These are phyloP conservation scores for Drosophila yakuba DNA, from an alignment of 1,140 invertebrate genomes.

Conservation along the genomic window DNA sequence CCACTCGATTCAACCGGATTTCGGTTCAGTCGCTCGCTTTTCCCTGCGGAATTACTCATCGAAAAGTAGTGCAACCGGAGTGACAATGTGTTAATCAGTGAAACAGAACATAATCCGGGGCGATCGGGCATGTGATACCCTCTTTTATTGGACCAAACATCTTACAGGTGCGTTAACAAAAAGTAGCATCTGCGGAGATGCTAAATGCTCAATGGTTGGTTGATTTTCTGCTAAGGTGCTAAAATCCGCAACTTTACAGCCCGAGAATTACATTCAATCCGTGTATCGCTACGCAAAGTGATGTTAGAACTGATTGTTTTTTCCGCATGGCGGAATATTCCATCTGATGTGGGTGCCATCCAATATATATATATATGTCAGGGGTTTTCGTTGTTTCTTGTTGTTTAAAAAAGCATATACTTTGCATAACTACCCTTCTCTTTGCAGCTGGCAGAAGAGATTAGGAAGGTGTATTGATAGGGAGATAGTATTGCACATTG, in stretches of 20 bases:
- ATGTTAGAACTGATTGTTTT: slow-evolving; percentile 29
- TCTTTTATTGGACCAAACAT: slow-evolving; percentile 31
- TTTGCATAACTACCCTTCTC: neutral
- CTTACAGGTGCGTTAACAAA: slow-evolving; percentile 67
- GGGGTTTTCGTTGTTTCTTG: neutral
- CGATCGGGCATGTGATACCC: slow-evolving; percentile 65
- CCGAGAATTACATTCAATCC: slow-evolving; percentile 36
- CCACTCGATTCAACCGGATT: slow-evolving; percentile 27
- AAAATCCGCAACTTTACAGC: slow-evolving; percentile 44
- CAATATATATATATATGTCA: slow-evolving; percentile 9
- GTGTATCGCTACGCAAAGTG: slow-evolving; percentile 10
- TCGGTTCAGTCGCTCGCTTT: slow-evolving; percentile 55
- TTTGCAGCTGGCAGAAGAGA: neutral
- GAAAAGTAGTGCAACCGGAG: slow-evolving; percentile 30
- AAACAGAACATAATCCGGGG: slow-evolving; percentile 39
- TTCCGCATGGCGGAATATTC: slow-evolving; percentile 14
- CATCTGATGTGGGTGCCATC: neutral
- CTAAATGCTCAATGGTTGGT: slow-evolving; percentile 23
- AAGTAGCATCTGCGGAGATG: slow-evolving; percentile 13
- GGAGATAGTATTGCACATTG: slow-evolving; percentile 14
- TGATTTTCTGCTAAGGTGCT: slow-evolving; percentile 44
- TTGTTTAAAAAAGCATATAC: slow-evolving; percentile 25
- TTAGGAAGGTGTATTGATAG: neutral
- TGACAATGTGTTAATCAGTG: slow-evolving; percentile 57
- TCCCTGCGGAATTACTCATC: slow-evolving; percentile 64